Evolutionary conservation across 2,888 invertebrate genomes (phyloP).

Genomic region (Arge pagana): DNA sequence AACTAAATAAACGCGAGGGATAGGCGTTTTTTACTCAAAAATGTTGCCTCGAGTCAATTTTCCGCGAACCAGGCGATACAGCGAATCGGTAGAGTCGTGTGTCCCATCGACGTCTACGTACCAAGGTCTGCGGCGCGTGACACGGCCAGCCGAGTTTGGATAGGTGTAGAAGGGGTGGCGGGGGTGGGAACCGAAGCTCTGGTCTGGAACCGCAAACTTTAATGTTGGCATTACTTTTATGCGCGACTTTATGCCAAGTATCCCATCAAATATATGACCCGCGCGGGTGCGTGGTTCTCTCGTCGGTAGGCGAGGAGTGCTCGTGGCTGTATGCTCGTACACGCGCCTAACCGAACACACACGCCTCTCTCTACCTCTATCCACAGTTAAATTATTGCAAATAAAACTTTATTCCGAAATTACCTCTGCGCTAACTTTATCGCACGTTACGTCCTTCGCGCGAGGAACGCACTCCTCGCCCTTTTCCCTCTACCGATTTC

Average conservation of each 20-base stretch:
- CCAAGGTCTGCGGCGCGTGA: conserved; percentile 2
- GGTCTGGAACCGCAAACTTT: conserved; percentile 58
- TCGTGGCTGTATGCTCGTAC: background rate
- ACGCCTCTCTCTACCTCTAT: conserved; percentile 29
- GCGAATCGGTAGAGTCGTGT: no score
- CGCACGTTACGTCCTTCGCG: conserved; percentile 44
- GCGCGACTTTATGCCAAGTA: conserved; percentile 58
- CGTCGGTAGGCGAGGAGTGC: background rate
- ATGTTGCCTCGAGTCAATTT: no score
- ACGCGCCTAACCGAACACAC: conserved; percentile 25
- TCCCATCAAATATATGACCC: conserved; percentile 58
- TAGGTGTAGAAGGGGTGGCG: conserved; percentile 25
- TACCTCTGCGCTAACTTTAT: conserved; percentile 57
- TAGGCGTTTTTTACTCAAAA: no score
- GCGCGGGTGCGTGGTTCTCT: conserved; percentile 36
- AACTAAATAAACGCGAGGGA: no score
- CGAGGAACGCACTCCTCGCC: background rate
- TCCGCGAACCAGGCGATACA: no score
- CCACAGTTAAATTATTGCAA: conserved; percentile 54
- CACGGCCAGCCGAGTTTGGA: conserved; percentile 13
- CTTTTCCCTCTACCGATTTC: background rate
- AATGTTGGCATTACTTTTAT: conserved; percentile 58
- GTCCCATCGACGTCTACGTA: no score
- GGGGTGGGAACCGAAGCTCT: conserved; percentile 42
- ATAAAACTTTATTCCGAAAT: conserved; percentile 58